Evolutionary conservation across 2,888 invertebrate genomes (phyloP).

Genomic region (Linyphia triangularis): DNA sequence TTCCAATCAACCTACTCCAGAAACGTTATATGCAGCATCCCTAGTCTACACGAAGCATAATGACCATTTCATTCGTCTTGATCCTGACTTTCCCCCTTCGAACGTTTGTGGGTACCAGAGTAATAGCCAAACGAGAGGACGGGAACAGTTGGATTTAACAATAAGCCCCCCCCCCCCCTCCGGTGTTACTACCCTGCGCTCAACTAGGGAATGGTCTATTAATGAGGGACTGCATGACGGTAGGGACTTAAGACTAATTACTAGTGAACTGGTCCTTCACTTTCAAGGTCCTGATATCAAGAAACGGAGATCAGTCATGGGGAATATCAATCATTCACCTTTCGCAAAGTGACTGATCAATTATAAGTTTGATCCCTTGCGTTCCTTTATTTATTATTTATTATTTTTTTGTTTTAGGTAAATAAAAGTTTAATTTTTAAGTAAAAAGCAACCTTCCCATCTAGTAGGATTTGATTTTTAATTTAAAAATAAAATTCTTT

Average conservation of each 20-base stretch:
- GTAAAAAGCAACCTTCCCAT: too few species aligned
- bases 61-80: slow-evolving; percentile 14
- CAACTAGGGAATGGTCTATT: neutral
- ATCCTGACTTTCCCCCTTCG: neutral
- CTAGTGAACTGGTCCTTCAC: neutral
- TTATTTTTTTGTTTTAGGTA: too few species aligned
- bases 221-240: slow-evolving; percentile 32
- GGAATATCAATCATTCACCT: neutral
- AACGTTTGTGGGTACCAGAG: slow-evolving; percentile 1
- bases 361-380: too few species aligned
- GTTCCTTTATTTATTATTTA: too few species aligned
- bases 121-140: slow-evolving; percentile 38
- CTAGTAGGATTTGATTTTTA: too few species aligned
- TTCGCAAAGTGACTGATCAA: neutral
- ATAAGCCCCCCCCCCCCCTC: slow-evolving; percentile 32
- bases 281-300: neutral
- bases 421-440: too few species aligned
- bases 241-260: slow-evolving; percentile 30
- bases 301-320: neutral
- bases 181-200: neutral
- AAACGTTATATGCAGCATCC: neutral
- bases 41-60: slow-evolving; percentile 5
- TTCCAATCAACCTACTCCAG: neutral
- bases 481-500: too few species aligned
- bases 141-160: slow-evolving; percentile 30